A percentile compares a stretch with the other conserved stretches of the same genome.
Conservation (phyloP, 2,888 invertebrate genomes). For the Beris morrisii region DNA sequence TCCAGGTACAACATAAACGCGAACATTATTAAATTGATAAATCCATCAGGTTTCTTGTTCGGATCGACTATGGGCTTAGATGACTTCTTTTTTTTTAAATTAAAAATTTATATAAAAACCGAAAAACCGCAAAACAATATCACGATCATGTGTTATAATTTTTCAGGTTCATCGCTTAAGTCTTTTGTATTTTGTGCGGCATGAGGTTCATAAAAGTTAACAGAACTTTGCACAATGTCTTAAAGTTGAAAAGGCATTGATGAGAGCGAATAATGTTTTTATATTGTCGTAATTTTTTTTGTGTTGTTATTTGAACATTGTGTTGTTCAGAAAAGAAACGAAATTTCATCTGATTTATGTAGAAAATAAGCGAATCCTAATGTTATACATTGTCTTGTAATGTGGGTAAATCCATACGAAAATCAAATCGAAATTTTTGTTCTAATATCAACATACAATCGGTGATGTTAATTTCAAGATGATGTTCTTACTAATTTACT, state of each 20-base stretch:
- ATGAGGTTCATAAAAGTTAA: conserved; percentile 23
- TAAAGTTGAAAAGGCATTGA: not conserved
- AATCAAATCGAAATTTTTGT: too few relatives aligned
- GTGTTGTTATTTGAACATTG: too few relatives aligned
- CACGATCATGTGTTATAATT: conserved; percentile 29
- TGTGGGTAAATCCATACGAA: too few relatives aligned
- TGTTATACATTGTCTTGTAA: too few relatives aligned
- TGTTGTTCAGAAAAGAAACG: too few relatives aligned
- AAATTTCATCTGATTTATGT: too few relatives aligned
- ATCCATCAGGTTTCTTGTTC: not conserved
- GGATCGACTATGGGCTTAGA: not conserved
- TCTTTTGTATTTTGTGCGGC: conserved; percentile 24
- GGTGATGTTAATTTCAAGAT: too few relatives aligned
- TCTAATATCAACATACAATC: too few relatives aligned
- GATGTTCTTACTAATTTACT: too few relatives aligned
- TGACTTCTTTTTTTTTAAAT: conserved; percentile 5
- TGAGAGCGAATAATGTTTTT: too few relatives aligned
- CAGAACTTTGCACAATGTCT: conserved; percentile 19
- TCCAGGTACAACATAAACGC: not conserved
- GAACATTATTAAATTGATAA: not conserved
- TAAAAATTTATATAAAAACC: conserved; percentile 17
- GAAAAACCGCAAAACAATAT: conserved; percentile 29
- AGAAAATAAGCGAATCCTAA: too few relatives aligned
- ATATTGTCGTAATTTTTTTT: too few relatives aligned
- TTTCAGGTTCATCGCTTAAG: conserved; percentile 27